A percentile compares a stretch with the other conserved stretches of the same genome.
phyloP scores from a whole-genome alignment of 2,888 invertebrate species.

The Palloptera scutellata region DNA sequence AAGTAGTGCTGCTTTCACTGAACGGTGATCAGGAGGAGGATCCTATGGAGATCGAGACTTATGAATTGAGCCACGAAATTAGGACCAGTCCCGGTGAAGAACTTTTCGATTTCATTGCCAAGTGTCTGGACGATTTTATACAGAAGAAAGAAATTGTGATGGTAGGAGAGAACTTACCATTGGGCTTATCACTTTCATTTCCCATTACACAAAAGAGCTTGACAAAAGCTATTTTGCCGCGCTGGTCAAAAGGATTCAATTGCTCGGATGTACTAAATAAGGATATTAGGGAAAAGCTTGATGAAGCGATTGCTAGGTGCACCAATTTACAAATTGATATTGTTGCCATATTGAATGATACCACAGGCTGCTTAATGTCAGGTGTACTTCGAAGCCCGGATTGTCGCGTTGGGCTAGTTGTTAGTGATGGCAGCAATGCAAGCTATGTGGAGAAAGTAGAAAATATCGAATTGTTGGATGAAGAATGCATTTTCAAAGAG shows the following conservation, averaged over 20 bases:
- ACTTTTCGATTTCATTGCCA: conserved; percentile 92
- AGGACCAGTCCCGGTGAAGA: conserved; percentile 88
- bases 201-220: conserved; percentile 85
- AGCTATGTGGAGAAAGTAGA: conserved; percentile 76
- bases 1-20: conserved; percentile 87
- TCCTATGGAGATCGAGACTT: conserved; percentile 89
- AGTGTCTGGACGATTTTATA: conserved; percentile 87
- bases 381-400: conserved; percentile 80
- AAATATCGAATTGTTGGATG: conserved; percentile 75
- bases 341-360: conserved; percentile 91
- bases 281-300: conserved; percentile 86
- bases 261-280: conserved; percentile 87
- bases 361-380: conserved; percentile 90
- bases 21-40: conserved; percentile 77
- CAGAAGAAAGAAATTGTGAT: conserved; percentile 72
- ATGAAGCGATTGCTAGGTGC: conserved; percentile 82
- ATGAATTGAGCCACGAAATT: conserved; percentile 85
- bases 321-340: conserved; percentile 82
- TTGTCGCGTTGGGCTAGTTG: conserved; percentile 74
- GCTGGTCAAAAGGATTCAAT: conserved; percentile 96
- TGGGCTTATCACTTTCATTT: conserved; percentile 97
- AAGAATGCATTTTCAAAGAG: conserved; percentile 50
- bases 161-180: conserved; percentile 73
- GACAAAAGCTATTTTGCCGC: conserved; percentile 80
- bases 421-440: conserved; percentile 30